Base-by-base conservation (phyloP, 2,888 invertebrate genomes). In the Apotomis betuletana region DNA sequence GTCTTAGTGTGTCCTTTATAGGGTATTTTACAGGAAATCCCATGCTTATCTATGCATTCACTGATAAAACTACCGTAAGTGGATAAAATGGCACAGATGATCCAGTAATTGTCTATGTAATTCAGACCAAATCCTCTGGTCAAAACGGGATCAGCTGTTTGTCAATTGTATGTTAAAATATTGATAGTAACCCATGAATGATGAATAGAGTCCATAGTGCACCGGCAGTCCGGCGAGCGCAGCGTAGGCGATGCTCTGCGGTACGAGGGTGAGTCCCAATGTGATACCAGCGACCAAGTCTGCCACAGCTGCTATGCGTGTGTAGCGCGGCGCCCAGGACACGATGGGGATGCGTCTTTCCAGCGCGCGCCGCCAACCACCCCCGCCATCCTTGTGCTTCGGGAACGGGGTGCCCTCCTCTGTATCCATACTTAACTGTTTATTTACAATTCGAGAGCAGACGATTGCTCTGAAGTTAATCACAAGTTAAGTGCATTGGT, bases 231-330 rank as follows among this genome's bases (percentile, higher is more conserved):
- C 96, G 10, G 98, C 98, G 61, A 98, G 93, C 63, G 96, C 94
- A 52, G 98, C 98, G 87, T 98, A 98, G 12, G 98, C 98, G 80
- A 98, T 96, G 79, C 97, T 97, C 90, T 98, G 98, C 5, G 98
- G 98, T 80, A 98, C 97, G 84, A 98, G 96, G 4, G 98, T 98
- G 67, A 98, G 92, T 0, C 98, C 98, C 9, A 98, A 94, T 1
- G 98, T 98, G 62, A 98, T 85, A 52, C 98, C 98, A 12, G 98
- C 98, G 77, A 98, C 96, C 67, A 97, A 82, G 92, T 99, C 98
- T 4, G 97, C 96, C 69, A 96, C 87, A 0, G 96, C 95, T 76
- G 95, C 94, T 75, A 94, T 91, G 77, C 95, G 94, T 69, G 94
- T 94, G 89, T 98, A 98, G 68, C 87, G 89, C 36, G 95, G 94